Conservation (phyloP, 2,888 invertebrate genomes). For the Leucozona laternaria region DNA sequence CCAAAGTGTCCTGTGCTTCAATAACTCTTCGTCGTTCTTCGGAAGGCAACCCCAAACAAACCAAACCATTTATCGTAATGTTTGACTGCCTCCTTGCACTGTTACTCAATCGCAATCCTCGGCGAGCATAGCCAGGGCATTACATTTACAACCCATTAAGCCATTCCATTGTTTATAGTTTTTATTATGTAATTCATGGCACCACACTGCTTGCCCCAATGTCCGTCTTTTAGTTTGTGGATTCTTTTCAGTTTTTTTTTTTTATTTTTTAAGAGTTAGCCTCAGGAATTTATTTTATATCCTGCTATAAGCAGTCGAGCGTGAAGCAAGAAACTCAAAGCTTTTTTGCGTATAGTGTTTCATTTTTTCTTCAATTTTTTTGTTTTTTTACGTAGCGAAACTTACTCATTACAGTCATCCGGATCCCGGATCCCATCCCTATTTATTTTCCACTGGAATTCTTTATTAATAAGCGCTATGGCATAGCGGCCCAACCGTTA, state of each 20-base stretch:
- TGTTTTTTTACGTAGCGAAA: background rate
- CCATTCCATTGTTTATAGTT: conserved; percentile 74
- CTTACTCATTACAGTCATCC: conserved; percentile 60
- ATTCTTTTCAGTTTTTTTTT: background rate
- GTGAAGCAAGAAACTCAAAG: conserved; percentile 47
- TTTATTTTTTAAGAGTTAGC: conserved; percentile 13
- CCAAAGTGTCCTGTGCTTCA: conserved; percentile 55
- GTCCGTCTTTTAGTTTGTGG: conserved; percentile 58
- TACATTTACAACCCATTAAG: conserved; percentile 74
- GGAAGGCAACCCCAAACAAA: conserved; percentile 36
- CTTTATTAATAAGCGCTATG: conserved; percentile 53
- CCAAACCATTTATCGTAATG: conserved; percentile 55
- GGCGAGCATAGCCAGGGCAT: conserved; percentile 48
- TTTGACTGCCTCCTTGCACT: conserved; percentile 51
- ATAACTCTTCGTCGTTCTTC: conserved; percentile 65
- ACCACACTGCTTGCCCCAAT: conserved; percentile 32
- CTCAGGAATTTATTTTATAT: conserved; percentile 51
- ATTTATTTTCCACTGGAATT: conserved; percentile 55
- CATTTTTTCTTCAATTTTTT: conserved; percentile 6
- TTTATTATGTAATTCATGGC: conserved; percentile 69
- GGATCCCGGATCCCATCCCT: conserved; percentile 22
- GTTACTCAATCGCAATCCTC: background rate
- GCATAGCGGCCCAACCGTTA: conserved; percentile 9
- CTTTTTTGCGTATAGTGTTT: conserved; percentile 19
- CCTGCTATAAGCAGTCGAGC: conserved; percentile 54